Base-by-base conservation (phyloP, 1,140 invertebrate species). In the Zaprionus camerounensis region DNA sequence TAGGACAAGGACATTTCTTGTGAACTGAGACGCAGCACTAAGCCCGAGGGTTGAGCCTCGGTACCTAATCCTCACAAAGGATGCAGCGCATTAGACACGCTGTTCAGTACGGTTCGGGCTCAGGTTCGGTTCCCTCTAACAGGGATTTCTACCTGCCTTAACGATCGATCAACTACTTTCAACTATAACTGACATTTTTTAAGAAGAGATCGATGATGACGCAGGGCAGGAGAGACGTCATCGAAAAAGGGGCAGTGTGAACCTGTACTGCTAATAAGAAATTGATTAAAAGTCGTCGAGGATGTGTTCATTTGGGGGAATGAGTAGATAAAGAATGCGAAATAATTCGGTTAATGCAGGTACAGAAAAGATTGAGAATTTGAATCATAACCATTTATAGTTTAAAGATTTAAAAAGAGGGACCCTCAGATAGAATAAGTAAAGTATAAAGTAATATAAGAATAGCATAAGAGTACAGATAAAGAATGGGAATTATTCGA, bases 31-130 rank as follows among this genome's bases (percentile, higher is more conserved):
- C 71, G 63, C 41, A 67, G 64, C 26, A 26, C 46, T 63, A 64
- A 49, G 51, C 71, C 51, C 53, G n/a, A 69, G 46, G 34, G 44
- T 51, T 51, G 24, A 22, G 26, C 64, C 72, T 4, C 20, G 20
- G 20, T 86, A 87, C 82, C 83, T 88, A 87, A 87, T 87, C 84
- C 84, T 78, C 57, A 81, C 71, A 84, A 81, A 71, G 84, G 84
- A 87, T 76, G 72, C 76, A 70, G 41, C 57, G 74, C 81, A 87
- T 84, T 87, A 84, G 84, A 28, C 58, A 88, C 78, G 85, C 74
- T 63, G 11, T 12, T 44, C 41, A 7, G n/a, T 46, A 9, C 41
- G 41, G n/a, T n/a, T 17, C 15, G 38, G 5, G 22, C 55, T 31
- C 5, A 12, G 55, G 26, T 24, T 5, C n/a, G 53, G 41, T 34